Evolutionary conservation across 2,888 invertebrate species (phyloP), one percentile per base, ranked within the genome.

Genomic region (Dendrolimus pini): DNA sequence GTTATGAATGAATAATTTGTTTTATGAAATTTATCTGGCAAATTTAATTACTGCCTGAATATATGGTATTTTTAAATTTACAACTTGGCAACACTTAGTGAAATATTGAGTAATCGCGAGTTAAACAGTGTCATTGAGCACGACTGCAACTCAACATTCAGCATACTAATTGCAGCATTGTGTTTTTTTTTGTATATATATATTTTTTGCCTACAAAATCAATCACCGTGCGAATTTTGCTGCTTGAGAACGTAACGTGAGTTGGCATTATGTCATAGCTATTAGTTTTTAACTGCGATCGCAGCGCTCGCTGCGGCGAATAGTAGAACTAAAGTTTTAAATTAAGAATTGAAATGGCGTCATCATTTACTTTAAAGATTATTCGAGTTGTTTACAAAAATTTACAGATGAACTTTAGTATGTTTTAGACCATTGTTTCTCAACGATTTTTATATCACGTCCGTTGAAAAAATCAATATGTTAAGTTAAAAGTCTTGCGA

Each of bases 81-180:
- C 6, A 30, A 30, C 9, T 12, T 47, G 47, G 47, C 47, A 47
- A 47, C 47, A 47, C 47, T 10, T 12, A 72, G 69, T 75, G 64
- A 59, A 62, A 70, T 75, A 74, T 80, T 82, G 79, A 73, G 79
- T 78, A 81, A 82, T 72, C 69, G 60, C 63, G 64, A 65, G 67
- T 65, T 58, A 65, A 30, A 68, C 69, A 69, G 71, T 80, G 78
- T 79, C 81, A 81, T 80, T 80, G 77, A 79, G 76, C 70, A 69
- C 62, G 74, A 77, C 78, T 78, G 76, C 30, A 6, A 30, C 30
- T 30, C 30, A 30, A 7, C 9, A 47, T 47, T 47, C 12, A 47
- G 12, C 47, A 10, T 47, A 47, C 47, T 47, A 47, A 47, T 47
- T 47, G 47, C 47, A 9, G 70, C 66, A 73, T 72, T 75, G 74